These are phyloP conservation scores for Hydrocynus forskahlii DNA, from an alignment of 2,797 vertebrate species.

Conservation along the genomic window DNA sequence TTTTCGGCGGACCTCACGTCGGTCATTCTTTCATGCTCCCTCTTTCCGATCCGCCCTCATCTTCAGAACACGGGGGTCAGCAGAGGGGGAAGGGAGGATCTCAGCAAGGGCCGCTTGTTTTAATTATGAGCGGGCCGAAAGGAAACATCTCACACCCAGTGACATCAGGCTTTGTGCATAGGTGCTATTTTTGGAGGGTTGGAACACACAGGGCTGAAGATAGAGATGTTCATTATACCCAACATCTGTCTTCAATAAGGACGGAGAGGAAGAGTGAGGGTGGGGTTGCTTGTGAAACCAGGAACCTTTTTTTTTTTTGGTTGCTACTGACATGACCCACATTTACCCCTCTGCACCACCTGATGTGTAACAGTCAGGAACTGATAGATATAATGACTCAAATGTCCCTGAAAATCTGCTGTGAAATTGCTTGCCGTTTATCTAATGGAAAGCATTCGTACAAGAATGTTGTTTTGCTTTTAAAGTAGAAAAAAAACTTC, in stretches of 20 bases:
- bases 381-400: too few relatives aligned
- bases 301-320: slow-evolving; percentile 9
- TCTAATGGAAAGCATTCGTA: too few relatives aligned
- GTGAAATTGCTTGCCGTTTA: too few relatives aligned
- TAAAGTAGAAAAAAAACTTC: too few relatives aligned
- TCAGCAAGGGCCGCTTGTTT: slow-evolving; percentile 34
- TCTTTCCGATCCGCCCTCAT: neutral
- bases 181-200: slow-evolving; percentile 25
- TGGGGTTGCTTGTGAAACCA: slow-evolving; percentile 19
- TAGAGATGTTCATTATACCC: slow-evolving; percentile 35
- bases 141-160: slow-evolving; percentile 5
- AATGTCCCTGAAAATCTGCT: too few relatives aligned
- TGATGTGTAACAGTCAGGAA: too few relatives aligned
- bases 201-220: slow-evolving; percentile 16
- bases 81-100: neutral
- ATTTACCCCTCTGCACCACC: neutral
- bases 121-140: slow-evolving; percentile 10
- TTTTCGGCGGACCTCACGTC: too few relatives aligned
- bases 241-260: slow-evolving; percentile 61
- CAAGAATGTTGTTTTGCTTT: too few relatives aligned
- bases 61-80: neutral
- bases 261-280: too few relatives aligned
- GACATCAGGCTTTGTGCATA: slow-evolving; percentile 31
- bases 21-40: neutral
- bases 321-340: neutral